These are phyloP conservation scores for Chrysogorgia sp. DNA, from an alignment of 92 coral and sea anemone species.

Conservation along the genomic window DNA sequence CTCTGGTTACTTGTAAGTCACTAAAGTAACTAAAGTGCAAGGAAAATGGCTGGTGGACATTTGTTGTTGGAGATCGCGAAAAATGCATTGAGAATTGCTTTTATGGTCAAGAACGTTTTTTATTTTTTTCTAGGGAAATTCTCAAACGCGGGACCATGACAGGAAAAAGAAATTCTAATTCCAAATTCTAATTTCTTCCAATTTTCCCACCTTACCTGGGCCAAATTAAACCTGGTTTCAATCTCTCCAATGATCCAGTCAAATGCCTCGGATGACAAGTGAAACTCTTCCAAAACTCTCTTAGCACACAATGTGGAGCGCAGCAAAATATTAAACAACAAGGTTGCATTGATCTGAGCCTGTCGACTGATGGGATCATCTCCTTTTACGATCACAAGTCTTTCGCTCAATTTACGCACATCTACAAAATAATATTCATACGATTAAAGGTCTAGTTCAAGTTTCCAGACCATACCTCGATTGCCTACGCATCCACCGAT, in stretches of 20 bases:
- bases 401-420: constrained; percentile 92
- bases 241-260: constrained; percentile 99
- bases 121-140: neutral
- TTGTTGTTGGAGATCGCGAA: no score
- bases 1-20: neutral
- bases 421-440: constrained; percentile 43
- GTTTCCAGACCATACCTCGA: no score
- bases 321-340: constrained; percentile 85
- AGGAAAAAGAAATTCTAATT: neutral
- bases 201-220: constrained; percentile 64
- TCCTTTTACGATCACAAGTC: constrained; percentile 83
- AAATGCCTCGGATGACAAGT: constrained; percentile 93
- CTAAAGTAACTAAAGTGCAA: neutral
- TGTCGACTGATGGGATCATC: constrained; percentile 98
- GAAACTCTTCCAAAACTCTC: constrained; percentile 92
- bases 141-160: no score
- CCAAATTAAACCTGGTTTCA: constrained; percentile 90
- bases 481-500: no score
- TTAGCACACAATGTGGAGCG: constrained; percentile 94
- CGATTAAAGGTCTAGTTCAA: no score
- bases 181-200: neutral
- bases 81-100: no score
- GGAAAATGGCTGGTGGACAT: no score
- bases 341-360: constrained; percentile 97
- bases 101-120: neutral